A percentile compares a stretch with the other conserved stretches of the same genome.
Evolutionary conservation across 2,888 invertebrate genomes (phyloP).

Genomic region (Halictus quadricinctus): DNA sequence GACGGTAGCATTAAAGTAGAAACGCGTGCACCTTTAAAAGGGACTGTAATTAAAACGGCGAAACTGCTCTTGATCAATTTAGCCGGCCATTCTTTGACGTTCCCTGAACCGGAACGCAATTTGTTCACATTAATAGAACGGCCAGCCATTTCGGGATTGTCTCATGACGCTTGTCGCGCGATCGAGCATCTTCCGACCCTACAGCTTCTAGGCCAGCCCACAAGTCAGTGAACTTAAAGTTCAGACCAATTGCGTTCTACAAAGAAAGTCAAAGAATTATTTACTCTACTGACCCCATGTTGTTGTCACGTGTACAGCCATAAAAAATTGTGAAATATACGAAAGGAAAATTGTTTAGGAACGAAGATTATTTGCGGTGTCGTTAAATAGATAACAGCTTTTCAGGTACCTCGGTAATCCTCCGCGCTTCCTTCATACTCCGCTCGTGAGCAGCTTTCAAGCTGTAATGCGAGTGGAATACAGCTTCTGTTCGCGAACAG

Average conservation of each 20-base stretch:
- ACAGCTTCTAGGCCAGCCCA: too few species aligned
- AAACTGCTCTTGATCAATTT: conserved; percentile 53
- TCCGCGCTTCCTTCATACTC: not conserved
- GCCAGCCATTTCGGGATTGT: conserved; percentile 5
- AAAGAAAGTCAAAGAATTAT: not conserved
- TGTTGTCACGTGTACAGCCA: too few species aligned
- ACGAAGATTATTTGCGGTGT: too few species aligned
- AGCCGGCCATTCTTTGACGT: conserved; percentile 43
- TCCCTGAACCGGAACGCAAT: conserved; percentile 27
- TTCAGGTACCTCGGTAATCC: too few species aligned
- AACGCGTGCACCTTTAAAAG: conserved; percentile 45
- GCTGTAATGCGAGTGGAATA: not conserved
- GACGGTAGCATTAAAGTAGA: conserved; percentile 28
- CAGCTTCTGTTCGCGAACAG: not conserved
- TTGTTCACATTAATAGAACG: conserved; percentile 31
- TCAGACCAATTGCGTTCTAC: not conserved
- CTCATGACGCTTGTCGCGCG: conserved; percentile 10
- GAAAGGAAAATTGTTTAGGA: too few species aligned
- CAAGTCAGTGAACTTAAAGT: not conserved
- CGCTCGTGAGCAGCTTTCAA: not conserved
- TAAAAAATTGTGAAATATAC: too few species aligned
- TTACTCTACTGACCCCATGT: too few species aligned
- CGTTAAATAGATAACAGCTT: too few species aligned
- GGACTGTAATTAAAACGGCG: conserved; percentile 48
- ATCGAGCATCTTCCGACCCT: not conserved